Base-by-base conservation (phyloP, 2,797 vertebrate species). In the Notolabrus celidotus region DNA sequence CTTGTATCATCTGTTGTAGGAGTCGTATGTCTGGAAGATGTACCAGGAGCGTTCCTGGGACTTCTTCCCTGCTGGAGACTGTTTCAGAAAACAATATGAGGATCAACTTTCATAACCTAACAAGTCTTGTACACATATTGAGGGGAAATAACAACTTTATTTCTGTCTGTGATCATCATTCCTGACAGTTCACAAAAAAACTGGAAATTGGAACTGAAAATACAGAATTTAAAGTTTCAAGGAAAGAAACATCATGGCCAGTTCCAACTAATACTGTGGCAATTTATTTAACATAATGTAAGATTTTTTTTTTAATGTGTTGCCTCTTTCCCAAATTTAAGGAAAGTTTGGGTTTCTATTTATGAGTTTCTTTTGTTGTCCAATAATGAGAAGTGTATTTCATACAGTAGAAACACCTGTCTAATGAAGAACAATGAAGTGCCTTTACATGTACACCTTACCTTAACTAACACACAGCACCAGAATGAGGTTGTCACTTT, bases 11-110 rank as follows among this genome's bases (percentile, higher is more conserved):
- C 16, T 66, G 23, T 77, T 70, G 73, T 51, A 98, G 97, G 97
- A 98, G 86, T 98, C 97, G 0, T 98, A 98, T 0, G 97, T 98
- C 67, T 98, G 97, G 97, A 98, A 98, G 89, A 97, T 98, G 97
- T 98, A 98, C 87, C 97, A 98, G 75, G 96, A 98, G 80, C 92
- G 97, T 22, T 96, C 95, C 60, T 98, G 97, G 97, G 97, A 98
- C 77, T 98, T 98, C 90, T 98, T 95, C 83, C 97, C 97, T 0
- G 97, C 96, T 38, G 96, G 97, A 10, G 97, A 98, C 75, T 98
- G 97, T 86, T 98, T 98, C 90, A 94, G 97, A 68, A 98, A 98
- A 81, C 96, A 97, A 41, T 98, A 97, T 50, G 97, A 98, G 86
- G 97, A 98, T 92, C 97, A 95, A 78, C 94, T 98, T 51, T 94